Evolutionary conservation across 2,113 vertebrate species (phyloP).

Genomic region (Motacilla alba): DNA sequence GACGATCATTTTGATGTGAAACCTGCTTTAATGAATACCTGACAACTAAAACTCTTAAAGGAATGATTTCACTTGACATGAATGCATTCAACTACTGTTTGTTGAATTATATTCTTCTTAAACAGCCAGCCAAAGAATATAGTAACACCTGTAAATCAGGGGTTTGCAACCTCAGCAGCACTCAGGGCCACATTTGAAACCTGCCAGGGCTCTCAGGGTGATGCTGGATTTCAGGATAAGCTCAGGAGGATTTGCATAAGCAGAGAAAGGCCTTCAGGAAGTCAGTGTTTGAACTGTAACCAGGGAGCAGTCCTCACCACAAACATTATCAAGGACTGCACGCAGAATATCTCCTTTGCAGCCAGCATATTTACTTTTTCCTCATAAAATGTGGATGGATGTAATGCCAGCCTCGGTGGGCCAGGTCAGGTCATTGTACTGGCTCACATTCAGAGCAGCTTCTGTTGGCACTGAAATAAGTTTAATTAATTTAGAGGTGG

Average conservation of each 20-base stretch:
- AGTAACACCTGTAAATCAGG: not conserved
- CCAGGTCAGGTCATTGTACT: not conserved
- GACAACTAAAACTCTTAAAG: constrained; percentile 71
- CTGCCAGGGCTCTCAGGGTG: not conserved
- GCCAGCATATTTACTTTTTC: not conserved
- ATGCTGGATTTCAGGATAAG: not conserved
- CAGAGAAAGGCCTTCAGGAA: not conserved
- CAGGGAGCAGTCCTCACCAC: not conserved
- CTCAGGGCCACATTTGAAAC: accelerated
- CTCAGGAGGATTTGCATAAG: not conserved
- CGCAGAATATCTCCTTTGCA: not conserved
- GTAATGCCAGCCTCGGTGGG: not conserved
- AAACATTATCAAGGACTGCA: not conserved
- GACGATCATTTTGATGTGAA: constrained; percentile 75
- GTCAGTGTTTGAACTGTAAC: not conserved
- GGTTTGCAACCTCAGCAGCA: not conserved
- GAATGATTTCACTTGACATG: constrained; percentile 70
- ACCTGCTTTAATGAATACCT: constrained; percentile 76
- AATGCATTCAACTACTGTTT: constrained; percentile 69
- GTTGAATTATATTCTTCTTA: constrained; percentile 57
- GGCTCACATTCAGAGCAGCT: not conserved
- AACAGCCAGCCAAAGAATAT: constrained; percentile 50
- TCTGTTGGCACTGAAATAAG: not conserved
- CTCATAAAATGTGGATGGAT: accelerated
- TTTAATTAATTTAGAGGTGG: not conserved